Base-by-base conservation (phyloP, 23 tunicate genomes). In the Trididemnum miniatum region DNA sequence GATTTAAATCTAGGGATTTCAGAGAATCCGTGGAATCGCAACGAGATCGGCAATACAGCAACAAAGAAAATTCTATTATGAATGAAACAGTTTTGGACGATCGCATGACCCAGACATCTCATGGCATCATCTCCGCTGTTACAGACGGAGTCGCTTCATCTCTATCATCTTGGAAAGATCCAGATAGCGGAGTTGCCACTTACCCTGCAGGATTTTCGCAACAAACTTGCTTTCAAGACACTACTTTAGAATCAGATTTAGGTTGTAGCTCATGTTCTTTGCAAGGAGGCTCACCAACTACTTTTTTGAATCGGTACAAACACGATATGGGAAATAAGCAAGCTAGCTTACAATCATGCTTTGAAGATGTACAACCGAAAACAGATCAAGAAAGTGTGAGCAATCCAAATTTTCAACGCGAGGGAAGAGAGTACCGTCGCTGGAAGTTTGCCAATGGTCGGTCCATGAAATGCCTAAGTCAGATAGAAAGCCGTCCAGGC, bases 81-180 rank as follows among this genome's bases (percentile, higher is more conserved):
- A 37, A 39, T 28, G 85, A 82, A 82, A 82, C 85, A 1, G 85
- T 82, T 7, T 32, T 82, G 20, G 44, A 38, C 44, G 78, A 82
- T 69, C 80, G 9, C 30, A 4, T 77, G 35, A 5, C 79, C 29
- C 59, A 22, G 59, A 2, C 57, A 2, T 2, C 7, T 2, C 26
- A 38, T 12, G 79, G 31, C 12, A 37, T 5, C 29, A 57, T 39
- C 24, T 22, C 59, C 7, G 31, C 59, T 24, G 32, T 15, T 2
- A 39, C 59, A 2, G 79, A 73, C 7, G 37, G 79, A 25, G 32
- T 73, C 2, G 31, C 59, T 26, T 73, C 79, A 15, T 73, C 79
- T 20, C 5, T 39, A 12, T 15, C 22, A 5, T 73, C 79, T 20
- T 73, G 28, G 2, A 73, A 73, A 73, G 79, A 73, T 39, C 79